Evolutionary conservation across 2,113 vertebrate species (phyloP).

Genomic region (Raja brachyura): DNA sequence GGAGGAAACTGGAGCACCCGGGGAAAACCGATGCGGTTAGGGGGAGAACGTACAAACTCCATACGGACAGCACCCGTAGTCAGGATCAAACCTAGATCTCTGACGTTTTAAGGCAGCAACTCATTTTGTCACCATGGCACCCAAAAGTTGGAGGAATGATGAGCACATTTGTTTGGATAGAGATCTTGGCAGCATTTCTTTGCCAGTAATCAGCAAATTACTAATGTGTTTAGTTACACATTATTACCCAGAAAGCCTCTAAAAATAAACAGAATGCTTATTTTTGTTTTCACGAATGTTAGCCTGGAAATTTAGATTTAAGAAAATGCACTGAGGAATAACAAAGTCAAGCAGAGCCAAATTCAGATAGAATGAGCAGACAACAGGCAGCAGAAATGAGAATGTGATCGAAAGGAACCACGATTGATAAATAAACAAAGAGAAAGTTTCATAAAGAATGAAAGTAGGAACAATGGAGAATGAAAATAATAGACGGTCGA

Average conservation of each 20-base stretch:
- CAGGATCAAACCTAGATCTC: too few relatives aligned
- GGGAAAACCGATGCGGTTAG: too few relatives aligned
- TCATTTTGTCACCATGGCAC: too few relatives aligned
- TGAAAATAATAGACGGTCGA: not conserved
- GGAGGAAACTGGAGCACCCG: too few relatives aligned
- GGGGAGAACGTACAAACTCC: too few relatives aligned
- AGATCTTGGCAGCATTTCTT: not conserved
- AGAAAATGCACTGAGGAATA: not conserved
- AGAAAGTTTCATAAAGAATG: constrained; percentile 8
- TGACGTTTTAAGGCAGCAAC: too few relatives aligned
- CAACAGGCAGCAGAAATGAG: not conserved
- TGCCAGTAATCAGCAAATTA: not conserved
- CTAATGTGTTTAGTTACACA: not conserved
- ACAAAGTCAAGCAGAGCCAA: not conserved
- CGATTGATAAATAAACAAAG: not conserved
- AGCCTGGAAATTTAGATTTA: not conserved
- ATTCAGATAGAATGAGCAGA: not conserved
- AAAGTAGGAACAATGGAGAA: not conserved
- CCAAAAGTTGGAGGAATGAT: not conserved
- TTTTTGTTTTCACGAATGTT: not conserved
- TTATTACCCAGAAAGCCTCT: not conserved
- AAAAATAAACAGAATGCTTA: not conserved
- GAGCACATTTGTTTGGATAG: not conserved
- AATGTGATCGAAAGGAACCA: not conserved
- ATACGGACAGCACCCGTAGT: too few relatives aligned